Base-by-base conservation (phyloP, 2,797 vertebrate genomes). In the Salarias fasciatus region DNA sequence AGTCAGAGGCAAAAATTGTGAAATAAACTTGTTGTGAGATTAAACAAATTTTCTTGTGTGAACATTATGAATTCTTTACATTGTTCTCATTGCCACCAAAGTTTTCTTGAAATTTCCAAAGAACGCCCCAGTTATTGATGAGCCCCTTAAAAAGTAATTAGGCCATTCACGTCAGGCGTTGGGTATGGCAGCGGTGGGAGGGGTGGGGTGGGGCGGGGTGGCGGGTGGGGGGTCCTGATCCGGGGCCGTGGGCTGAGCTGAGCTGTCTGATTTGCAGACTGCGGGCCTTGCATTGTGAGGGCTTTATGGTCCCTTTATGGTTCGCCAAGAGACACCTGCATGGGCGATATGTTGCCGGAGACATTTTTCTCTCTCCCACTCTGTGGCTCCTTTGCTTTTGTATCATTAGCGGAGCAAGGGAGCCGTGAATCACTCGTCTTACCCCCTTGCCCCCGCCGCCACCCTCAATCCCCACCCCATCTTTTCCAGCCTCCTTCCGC, bases 321-420 rank as follows among this genome's bases (percentile, higher is more conserved):
- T 81, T 71, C 71, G 82, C 84, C 86, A 82, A 76, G 88, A 90
- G 85, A 90, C 84, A 89, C 88, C 91, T 92, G 88, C 88, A 85
- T 79, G 84, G 87, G 84, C 85, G 85, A 90, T 90, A 88, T 86
- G 90, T 91, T 86, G 83, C 86, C 82, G 56, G 77, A 18, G 70
- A 90, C 92, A 94, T 95, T 94, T 93, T 93, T 94, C 91, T 93
- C 84, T 88, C 87, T 73, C 87, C 66, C 88, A 88, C 88, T 91
- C 89, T 74, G 86, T 85, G 82, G 87, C 59, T 86, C 82, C 86
- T 90, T 90, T 86, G 91, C 91, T 92, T 90, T 92, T 92, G 90
- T 94, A 91, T 93, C 92, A 93, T 95, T 93, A 94, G 91, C 86
- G 82, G 88, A 89, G 92, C 89, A 84, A 85, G 87, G 86, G 82